Evolutionary conservation across 2,113 vertebrate genomes (phyloP).

Genomic region (Cololabis saira): DNA sequence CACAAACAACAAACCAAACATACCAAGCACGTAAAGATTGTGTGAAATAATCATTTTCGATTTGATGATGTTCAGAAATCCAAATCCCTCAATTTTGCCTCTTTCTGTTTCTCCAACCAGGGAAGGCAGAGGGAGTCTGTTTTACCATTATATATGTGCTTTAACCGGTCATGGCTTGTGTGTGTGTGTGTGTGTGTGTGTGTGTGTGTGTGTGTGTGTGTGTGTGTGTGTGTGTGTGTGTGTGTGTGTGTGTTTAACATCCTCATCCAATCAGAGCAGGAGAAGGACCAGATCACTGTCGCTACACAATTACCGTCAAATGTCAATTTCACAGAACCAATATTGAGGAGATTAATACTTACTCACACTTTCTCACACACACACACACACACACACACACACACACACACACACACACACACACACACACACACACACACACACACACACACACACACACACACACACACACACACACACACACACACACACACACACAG

Average conservation of each 20-base stretch:
- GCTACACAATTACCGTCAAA: constrained; percentile 92
- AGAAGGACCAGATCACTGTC: constrained; percentile 80
- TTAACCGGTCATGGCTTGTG: constrained; percentile 65
- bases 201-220: constrained; percentile 34
- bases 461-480: no score
- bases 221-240: constrained; percentile 24
- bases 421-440: no score
- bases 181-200: constrained; percentile 56
- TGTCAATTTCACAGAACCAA: constrained; percentile 93
- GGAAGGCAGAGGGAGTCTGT: constrained; percentile 76
- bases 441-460: no score
- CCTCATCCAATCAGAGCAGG: constrained; percentile 80
- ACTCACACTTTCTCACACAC: constrained; percentile 16
- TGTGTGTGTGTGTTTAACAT: constrained; percentile 76
- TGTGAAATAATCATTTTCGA: not conserved
- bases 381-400: constrained; percentile 13
- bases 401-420: constrained; percentile 33
- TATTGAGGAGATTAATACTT: constrained; percentile 86
- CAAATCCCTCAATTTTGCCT: constrained; percentile 10
- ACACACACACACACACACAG: constrained; percentile 22
- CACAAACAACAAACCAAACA: no score
- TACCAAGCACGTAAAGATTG: no score
- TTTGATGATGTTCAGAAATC: constrained; percentile 18
- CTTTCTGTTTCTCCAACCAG: constrained; percentile 15
- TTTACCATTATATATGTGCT: constrained; percentile 43